Conservation (phyloP, 2,888 invertebrate species). For the Timema podura region DNA sequence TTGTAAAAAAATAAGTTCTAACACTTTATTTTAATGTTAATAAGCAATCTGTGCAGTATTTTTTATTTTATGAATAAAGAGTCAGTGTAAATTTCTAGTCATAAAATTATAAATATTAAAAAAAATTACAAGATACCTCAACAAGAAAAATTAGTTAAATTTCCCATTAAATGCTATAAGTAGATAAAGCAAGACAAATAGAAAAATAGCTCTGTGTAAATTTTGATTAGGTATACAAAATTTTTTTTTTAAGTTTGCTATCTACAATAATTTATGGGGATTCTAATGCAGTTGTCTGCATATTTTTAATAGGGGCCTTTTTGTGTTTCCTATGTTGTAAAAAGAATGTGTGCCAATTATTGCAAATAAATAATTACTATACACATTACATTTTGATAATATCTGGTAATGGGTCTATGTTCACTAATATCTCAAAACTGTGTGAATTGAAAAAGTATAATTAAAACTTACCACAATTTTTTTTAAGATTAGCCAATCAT, state of each 20-base stretch:
- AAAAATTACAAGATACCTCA: conserved; percentile 21
- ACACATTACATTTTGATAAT: too few relatives aligned
- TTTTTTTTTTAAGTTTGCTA: conserved; percentile 11
- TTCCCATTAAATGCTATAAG: conserved; percentile 14
- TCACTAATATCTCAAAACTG: too few relatives aligned
- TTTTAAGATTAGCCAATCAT: too few relatives aligned
- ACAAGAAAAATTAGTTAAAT: conserved; percentile 13
- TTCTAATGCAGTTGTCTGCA: conserved; percentile 20
- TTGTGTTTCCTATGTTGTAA: conserved; percentile 29
- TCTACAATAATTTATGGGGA: too few relatives aligned
- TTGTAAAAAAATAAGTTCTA: conserved; percentile 19
- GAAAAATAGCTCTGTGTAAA: conserved; percentile 19
- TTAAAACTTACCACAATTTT: too few relatives aligned
- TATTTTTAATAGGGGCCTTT: conserved; percentile 18
- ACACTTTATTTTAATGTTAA: conserved; percentile 12
- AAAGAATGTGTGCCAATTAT: conserved; percentile 30
- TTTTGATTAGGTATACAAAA: conserved; percentile 16
- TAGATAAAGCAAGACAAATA: conserved; percentile 12
- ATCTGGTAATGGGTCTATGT: too few relatives aligned
- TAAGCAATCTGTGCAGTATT: conserved; percentile 23
- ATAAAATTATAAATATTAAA: conserved; percentile 15
- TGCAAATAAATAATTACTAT: conserved; percentile 28
- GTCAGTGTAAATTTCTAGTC: conserved; percentile 23
- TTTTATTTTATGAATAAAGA: conserved; percentile 19
- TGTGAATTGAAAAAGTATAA: too few relatives aligned